Evolutionary conservation across 2,113 vertebrate species (phyloP).

Genomic region (Varanus komodoensis): DNA sequence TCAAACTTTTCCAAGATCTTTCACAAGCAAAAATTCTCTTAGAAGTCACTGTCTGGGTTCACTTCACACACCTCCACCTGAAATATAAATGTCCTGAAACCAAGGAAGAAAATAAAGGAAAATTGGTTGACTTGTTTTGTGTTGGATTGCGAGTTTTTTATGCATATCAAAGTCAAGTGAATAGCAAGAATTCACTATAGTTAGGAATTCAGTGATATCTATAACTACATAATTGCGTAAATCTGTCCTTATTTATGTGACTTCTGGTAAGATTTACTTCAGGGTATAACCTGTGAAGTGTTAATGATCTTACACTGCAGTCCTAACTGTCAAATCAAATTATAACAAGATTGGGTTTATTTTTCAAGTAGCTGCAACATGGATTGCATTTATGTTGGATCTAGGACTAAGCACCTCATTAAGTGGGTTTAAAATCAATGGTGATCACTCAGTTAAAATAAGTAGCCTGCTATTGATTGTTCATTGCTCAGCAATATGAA

Average conservation of each 20-base stretch:
- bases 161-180: conserved; percentile 76
- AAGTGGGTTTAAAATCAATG: conserved; percentile 49
- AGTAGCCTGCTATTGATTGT: conserved; percentile 35
- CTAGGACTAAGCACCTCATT: conserved; percentile 56
- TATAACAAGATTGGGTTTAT: conserved; percentile 65
- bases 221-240: conserved; percentile 76
- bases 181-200: conserved; percentile 69
- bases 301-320: conserved; percentile 75
- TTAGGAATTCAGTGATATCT: conserved; percentile 70
- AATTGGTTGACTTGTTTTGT: conserved; percentile 73
- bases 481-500: conserved; percentile 27
- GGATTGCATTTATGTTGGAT: conserved; percentile 65
- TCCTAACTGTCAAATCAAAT: conserved; percentile 75
- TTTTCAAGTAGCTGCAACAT: conserved; percentile 71
- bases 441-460: conserved; percentile 56
- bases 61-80: conserved; percentile 62
- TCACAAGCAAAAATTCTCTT: conserved; percentile 73
- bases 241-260: conserved; percentile 78
- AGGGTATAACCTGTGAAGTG: conserved; percentile 77
- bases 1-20: conserved; percentile 72
- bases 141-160: conserved; percentile 68
- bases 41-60: conserved; percentile 67
- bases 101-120: conserved; percentile 69
- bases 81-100: conserved; percentile 78
- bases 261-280: conserved; percentile 76